phyloP scores from a whole-genome alignment of 2,113 vertebrate species.

The Gambusia affinis region DNA sequence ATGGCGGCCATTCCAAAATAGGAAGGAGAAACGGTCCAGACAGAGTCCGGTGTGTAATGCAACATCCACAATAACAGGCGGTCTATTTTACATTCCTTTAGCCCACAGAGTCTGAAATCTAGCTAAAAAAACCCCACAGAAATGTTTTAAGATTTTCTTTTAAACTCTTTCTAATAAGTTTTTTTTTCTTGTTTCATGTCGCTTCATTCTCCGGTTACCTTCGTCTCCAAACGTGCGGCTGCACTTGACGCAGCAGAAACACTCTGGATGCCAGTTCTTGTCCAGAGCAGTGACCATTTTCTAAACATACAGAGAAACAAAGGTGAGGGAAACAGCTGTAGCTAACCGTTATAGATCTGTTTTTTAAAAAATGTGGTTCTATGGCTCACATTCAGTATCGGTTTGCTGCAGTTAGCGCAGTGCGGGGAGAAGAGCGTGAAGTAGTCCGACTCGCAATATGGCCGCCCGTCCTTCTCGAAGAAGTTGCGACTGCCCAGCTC shows the following conservation, averaged over 20 bases:
- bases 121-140: too few relatives aligned
- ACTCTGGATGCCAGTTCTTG: constrained; percentile 93
- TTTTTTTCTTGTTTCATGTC: not conserved
- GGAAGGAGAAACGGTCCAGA: too few relatives aligned
- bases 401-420: constrained; percentile 89
- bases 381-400: constrained; percentile 87
- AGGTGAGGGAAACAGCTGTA: not conserved
- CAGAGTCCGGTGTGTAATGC: too few relatives aligned
- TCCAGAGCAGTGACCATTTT: constrained; percentile 94
- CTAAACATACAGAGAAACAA: constrained; percentile 60
- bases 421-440: constrained; percentile 90
- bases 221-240: constrained; percentile 88
- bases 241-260: constrained; percentile 92
- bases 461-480: constrained; percentile 91
- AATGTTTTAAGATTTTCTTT: too few relatives aligned
- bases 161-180: too few relatives aligned
- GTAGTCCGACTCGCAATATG: constrained; percentile 92
- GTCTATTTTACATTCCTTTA: too few relatives aligned
- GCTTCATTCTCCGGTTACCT: constrained; percentile 74
- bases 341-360: not conserved
- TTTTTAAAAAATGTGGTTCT: not conserved
- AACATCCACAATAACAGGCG: too few relatives aligned
- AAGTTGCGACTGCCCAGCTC: constrained; percentile 91
- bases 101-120: too few relatives aligned
- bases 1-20: too few relatives aligned